Evolutionary conservation across 2,113 vertebrate species (phyloP), one percentile per base, ranked within the genome.

Genomic region (Litocranius walleri): DNA sequence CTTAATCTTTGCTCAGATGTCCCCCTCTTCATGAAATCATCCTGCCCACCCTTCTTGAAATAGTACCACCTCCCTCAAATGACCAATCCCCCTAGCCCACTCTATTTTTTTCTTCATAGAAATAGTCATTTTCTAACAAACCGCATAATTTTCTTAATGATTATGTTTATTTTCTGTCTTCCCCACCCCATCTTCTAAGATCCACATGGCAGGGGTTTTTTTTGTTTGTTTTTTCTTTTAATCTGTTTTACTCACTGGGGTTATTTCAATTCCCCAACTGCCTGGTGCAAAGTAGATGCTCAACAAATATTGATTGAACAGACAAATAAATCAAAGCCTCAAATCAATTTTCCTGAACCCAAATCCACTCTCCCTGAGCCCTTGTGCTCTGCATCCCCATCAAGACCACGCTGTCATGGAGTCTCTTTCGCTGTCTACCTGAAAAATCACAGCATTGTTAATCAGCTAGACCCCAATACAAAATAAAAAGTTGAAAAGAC

Each of bases 91-190:
- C 45, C 43, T 17, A 77, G 25, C 6, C 14, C 9, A 36, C 71
- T 78, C 40, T 40, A 50, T 12, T 67, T 90, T 57, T 57, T 89
- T 30, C 40, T 29, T 92, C 43, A 48, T 21, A 54, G 21, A 93
- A 40, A 45, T 59, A 12, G 71, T 78, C 25, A 52, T 94, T 88
- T 83, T 82, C 94, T 88, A 92, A 88, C 29, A 88, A 93, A 77
- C 27, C 10, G 3, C 43, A n/a, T 45, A 43, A 4, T 90, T 81
- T 43, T 10, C 25, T 61, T 78, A 56, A 93, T 61, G 36, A 19
- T 52, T 61, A 43, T 50, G 23, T 56, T 48, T 84, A 59, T 84
- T 71, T 87, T 89, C 48, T 88, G 25, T 67, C 48, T 84, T 85
- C 16, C 19, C 9, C 33, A 15, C 33, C 17, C 56, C 54, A 64